Percentiles rank a stretch among this genome's conserved stretches.
Conservation (phyloP, 2,888 invertebrate species). For the Halictus quadricinctus region DNA sequence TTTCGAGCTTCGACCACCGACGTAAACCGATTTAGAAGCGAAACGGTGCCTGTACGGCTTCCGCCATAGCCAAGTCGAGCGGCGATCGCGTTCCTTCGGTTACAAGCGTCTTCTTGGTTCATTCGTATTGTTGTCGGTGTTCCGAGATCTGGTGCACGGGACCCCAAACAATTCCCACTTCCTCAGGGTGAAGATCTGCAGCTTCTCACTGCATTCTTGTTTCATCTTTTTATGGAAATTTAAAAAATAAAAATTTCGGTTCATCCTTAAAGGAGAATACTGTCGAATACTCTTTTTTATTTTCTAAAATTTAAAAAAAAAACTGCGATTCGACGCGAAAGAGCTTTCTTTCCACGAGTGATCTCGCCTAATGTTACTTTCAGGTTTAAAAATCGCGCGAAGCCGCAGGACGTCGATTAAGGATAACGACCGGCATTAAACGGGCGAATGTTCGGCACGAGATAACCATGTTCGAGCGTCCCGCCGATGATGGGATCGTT, state of each 20-base stretch:
- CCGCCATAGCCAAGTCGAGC: background rate
- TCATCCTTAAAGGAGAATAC: too few relatives aligned
- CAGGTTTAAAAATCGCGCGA: background rate
- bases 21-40: slow-evolving; percentile 19
- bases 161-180: background rate
- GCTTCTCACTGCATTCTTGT: background rate
- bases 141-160: background rate
- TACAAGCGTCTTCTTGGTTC: background rate
- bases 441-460: background rate
- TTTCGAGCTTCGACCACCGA: slow-evolving; percentile 8
- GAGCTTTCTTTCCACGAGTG: too few relatives aligned
- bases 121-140: too few relatives aligned
- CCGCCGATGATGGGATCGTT: background rate
- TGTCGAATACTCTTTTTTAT: too few relatives aligned
- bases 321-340: too few relatives aligned
- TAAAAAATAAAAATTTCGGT: too few relatives aligned
- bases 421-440: background rate
- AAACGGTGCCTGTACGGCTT: background rate
- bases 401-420: background rate
- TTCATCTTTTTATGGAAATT: background rate
- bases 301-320: too few relatives aligned
- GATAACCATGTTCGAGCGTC: background rate
- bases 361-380: background rate
- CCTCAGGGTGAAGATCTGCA: background rate
- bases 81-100: background rate